A percentile compares a stretch with the other conserved stretches of the same genome.
Evolutionary conservation across 2,113 vertebrate genomes (phyloP).

Genomic region (Myiopsitta monachus): DNA sequence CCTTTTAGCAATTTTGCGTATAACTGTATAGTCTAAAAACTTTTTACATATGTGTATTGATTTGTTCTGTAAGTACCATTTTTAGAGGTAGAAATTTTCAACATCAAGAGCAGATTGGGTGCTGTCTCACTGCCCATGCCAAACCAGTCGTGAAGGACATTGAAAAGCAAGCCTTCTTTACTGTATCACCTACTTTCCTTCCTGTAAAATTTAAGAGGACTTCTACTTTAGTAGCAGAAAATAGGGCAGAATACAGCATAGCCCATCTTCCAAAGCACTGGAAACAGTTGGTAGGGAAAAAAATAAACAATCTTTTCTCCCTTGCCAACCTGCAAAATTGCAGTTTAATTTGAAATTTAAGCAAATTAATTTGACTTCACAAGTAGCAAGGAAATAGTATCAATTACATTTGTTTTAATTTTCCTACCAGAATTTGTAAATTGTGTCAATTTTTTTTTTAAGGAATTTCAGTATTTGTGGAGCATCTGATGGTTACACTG

Average conservation of each 20-base stretch:
- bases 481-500: background rate
- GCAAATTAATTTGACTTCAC: background rate
- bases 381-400: background rate
- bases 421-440: background rate
- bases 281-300: background rate
- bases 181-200: background rate
- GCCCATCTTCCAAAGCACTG: background rate
- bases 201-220: background rate
- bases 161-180: conserved; percentile 41
- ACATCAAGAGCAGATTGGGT: background rate
- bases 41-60: background rate
- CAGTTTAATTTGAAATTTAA: background rate
- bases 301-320: background rate
- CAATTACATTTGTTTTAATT: background rate
- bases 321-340: background rate
- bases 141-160: conserved; percentile 32
- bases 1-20: background rate
- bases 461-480: background rate
- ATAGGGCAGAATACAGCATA: background rate
- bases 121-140: conserved; percentile 4
- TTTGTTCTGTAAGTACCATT: background rate
- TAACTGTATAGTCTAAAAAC: background rate
- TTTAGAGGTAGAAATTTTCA: conserved; percentile 23
- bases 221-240: background rate
- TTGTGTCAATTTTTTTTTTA: background rate